phyloP scores from a whole-genome alignment of 1,140 invertebrate species.

The Bacillus rossius region DNA sequence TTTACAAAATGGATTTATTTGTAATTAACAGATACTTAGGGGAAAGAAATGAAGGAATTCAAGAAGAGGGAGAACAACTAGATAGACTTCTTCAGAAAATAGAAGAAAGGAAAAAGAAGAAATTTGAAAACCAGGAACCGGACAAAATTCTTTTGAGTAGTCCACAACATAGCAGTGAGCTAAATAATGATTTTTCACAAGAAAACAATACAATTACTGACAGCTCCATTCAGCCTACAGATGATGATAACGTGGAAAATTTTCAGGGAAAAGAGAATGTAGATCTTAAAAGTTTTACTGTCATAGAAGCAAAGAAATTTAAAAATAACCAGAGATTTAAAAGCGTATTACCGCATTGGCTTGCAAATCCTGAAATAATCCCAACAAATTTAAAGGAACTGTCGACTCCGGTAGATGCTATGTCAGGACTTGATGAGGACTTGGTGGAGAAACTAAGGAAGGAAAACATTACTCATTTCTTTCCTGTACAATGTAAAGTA shows the following conservation, averaged over 20 bases:
- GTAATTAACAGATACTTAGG: constrained; percentile 1
- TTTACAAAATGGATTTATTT: too few species aligned
- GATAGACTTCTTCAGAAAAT: constrained; percentile 1
- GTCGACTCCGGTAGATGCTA: constrained; percentile 50
- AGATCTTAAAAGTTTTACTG: background rate
- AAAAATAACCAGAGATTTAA: constrained; percentile 27
- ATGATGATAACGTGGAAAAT: background rate
- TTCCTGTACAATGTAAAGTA: constrained; percentile 79
- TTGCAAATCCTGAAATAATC: constrained; percentile 72
- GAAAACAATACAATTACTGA: too few species aligned
- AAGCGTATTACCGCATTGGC: constrained; percentile 79
- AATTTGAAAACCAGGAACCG: background rate
- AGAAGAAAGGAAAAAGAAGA: background rate
- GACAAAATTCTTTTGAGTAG: background rate
- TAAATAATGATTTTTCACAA: background rate
- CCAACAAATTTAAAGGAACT: constrained; percentile 60
- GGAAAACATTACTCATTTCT: constrained; percentile 74
- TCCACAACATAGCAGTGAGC: background rate
- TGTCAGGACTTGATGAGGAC: constrained; percentile 52
- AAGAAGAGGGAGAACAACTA: background rate
- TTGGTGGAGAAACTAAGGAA: constrained; percentile 58
- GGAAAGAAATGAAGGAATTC: background rate
- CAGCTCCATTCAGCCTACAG: background rate
- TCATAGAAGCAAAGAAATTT: background rate
- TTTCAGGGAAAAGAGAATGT: background rate